Conservation (phyloP, 1,140 invertebrate species). For the Sycophaga agraensis region DNA sequence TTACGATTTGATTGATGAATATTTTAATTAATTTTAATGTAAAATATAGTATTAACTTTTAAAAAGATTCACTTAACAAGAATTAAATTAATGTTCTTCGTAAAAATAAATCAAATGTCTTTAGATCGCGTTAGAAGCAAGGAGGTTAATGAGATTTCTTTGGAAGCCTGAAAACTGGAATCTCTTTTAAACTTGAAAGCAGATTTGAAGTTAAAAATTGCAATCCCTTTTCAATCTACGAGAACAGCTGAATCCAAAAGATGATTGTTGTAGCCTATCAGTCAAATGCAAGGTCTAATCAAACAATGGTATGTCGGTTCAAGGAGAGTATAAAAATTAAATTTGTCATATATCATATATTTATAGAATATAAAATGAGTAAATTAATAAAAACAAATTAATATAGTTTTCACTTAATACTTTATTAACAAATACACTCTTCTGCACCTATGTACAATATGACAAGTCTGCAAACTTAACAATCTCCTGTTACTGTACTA, state of each 20-base stretch:
- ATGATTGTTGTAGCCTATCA: background rate
- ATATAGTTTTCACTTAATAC: constrained; percentile 11
- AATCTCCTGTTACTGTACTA: constrained; percentile 35
- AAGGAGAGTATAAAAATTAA: background rate
- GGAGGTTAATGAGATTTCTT: too few relatives aligned
- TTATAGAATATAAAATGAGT: background rate
- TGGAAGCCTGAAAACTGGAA: too few relatives aligned
- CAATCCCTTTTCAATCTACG: background rate
- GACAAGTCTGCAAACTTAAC: constrained; percentile 41
- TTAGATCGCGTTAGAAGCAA: too few relatives aligned
- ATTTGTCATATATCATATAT: background rate
- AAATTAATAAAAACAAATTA: background rate
- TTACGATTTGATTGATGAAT: too few relatives aligned
- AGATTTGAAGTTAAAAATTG: too few relatives aligned
- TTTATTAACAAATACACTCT: constrained; percentile 32
- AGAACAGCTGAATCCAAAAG: background rate
- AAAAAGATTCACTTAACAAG: too few relatives aligned
- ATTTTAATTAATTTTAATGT: too few relatives aligned
- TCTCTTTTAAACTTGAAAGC: too few relatives aligned
- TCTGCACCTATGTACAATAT: constrained; percentile 45
- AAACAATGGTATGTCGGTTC: background rate
- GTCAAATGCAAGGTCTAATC: background rate
- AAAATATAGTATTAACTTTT: too few relatives aligned
- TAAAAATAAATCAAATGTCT: too few relatives aligned
- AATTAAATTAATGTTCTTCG: too few relatives aligned